Conservation (phyloP, 2,888 invertebrate species). For the Idaea straminata region DNA sequence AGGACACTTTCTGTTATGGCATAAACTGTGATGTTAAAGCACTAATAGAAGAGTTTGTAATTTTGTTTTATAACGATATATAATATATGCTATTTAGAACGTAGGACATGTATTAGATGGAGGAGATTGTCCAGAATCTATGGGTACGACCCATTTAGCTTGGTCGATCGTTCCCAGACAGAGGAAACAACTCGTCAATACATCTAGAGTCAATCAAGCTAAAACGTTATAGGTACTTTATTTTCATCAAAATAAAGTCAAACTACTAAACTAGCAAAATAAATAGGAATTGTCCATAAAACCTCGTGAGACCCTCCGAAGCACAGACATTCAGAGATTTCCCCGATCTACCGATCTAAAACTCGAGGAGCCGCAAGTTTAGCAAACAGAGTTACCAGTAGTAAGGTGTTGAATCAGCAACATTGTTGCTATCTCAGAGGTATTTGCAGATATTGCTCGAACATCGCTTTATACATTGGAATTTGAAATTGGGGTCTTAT, state of each 20-base stretch:
- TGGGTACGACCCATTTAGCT: too few species aligned
- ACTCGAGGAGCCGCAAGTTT: background rate
- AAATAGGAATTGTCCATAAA: background rate
- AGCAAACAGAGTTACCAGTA: background rate
- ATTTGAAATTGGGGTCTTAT: background rate
- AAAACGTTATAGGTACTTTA: background rate
- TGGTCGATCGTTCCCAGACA: too few species aligned
- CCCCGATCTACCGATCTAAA: background rate
- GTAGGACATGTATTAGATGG: too few species aligned
- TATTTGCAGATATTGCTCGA: background rate
- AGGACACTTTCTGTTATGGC: background rate
- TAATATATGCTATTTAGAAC: too few species aligned
- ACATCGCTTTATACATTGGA: background rate
- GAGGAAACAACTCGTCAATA: too few species aligned
- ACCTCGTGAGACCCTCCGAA: background rate
- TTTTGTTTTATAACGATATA: too few species aligned
- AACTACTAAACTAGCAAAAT: background rate
- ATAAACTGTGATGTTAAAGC: too few species aligned
- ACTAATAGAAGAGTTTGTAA: too few species aligned
- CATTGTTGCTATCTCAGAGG: background rate
- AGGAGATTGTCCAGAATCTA: too few species aligned
- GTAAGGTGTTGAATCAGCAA: background rate
- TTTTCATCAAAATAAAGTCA: background rate
- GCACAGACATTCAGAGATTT: background rate
- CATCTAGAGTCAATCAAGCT: background rate